Conservation (phyloP, 1,140 invertebrate genomes). For the Charaxes varanes region DNA sequence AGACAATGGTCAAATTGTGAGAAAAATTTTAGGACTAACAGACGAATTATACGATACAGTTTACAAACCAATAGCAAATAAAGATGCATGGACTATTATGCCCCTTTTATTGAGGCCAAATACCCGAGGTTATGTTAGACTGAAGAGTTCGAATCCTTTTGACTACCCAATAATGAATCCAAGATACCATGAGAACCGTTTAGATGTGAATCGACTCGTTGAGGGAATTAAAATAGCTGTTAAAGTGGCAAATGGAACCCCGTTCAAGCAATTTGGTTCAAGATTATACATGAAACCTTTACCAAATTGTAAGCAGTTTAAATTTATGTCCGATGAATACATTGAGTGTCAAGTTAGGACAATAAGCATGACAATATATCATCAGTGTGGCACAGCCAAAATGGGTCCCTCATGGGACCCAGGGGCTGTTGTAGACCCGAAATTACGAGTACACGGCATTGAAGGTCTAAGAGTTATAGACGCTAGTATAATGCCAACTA, state of each 20-base stretch:
- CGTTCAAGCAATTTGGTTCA: slow-evolving; percentile 88
- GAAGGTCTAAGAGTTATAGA: slow-evolving; percentile 88
- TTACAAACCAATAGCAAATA: slow-evolving; percentile 83
- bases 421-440: slow-evolving; percentile 87
- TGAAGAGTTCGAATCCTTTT: slow-evolving; percentile 87
- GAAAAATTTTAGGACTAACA: slow-evolving; percentile 87
- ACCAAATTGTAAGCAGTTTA: slow-evolving; percentile 84
- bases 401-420: slow-evolving; percentile 87
- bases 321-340: slow-evolving; percentile 85
- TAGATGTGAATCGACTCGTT: slow-evolving; percentile 84
- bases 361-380: slow-evolving; percentile 91
- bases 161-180: slow-evolving; percentile 91
- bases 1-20: slow-evolving; percentile 82
- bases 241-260: slow-evolving; percentile 81
- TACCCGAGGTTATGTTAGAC: slow-evolving; percentile 84
- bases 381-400: slow-evolving; percentile 86
- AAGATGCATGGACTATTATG: slow-evolving; percentile 89
- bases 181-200: slow-evolving; percentile 88
- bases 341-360: slow-evolving; percentile 90
- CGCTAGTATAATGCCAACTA: slow-evolving; percentile 92
- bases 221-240: slow-evolving; percentile 88
- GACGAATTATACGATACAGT: slow-evolving; percentile 87
- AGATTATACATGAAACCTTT: slow-evolving; percentile 82
- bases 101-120: slow-evolving; percentile 86
- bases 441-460: slow-evolving; percentile 85